Percentiles rank a stretch among this genome's conserved stretches.
phyloP scores from a whole-genome alignment of 2,113 vertebrate species.

The Monarcha castaneiventris region DNA sequence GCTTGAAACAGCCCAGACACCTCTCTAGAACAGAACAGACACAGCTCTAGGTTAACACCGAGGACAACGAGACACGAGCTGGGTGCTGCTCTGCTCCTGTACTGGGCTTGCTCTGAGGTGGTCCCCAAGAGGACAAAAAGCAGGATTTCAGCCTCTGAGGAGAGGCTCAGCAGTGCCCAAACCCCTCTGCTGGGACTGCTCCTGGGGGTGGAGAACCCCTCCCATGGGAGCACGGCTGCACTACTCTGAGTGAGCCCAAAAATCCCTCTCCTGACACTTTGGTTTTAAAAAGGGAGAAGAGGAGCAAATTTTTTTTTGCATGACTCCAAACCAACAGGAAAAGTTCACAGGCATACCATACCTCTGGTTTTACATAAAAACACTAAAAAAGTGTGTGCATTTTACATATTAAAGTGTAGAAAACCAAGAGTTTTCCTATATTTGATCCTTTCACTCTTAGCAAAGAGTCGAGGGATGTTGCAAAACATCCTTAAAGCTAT shows the following conservation, averaged over 20 bases:
- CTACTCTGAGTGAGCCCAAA: not conserved
- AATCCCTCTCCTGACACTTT: not conserved
- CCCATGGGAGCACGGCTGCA: not conserved
- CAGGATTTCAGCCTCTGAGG: not conserved
- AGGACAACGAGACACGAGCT: not conserved
- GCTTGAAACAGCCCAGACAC: not conserved
- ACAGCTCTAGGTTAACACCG: not conserved
- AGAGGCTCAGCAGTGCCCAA: not conserved
- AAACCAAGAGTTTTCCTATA: not conserved
- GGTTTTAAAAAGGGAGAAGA: not conserved
- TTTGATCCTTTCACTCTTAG: not conserved
- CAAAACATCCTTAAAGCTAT: not conserved
- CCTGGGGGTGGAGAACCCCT: accelerated
- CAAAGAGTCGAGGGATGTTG: not conserved
- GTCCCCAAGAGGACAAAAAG: not conserved
- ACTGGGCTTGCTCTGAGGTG: not conserved
- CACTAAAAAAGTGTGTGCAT: not conserved
- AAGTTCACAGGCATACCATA: not conserved
- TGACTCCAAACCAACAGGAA: accelerated
- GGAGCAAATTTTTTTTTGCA: not conserved
- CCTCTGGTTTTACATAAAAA: not conserved
- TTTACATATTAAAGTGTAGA: not conserved
- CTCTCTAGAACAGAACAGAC: not conserved
- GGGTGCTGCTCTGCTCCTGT: not conserved
- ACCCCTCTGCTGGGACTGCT: not conserved